Percentiles rank a stretch among this genome's conserved stretches.
Conservation (phyloP, 2,888 invertebrate species). For the Emesis furor region DNA sequence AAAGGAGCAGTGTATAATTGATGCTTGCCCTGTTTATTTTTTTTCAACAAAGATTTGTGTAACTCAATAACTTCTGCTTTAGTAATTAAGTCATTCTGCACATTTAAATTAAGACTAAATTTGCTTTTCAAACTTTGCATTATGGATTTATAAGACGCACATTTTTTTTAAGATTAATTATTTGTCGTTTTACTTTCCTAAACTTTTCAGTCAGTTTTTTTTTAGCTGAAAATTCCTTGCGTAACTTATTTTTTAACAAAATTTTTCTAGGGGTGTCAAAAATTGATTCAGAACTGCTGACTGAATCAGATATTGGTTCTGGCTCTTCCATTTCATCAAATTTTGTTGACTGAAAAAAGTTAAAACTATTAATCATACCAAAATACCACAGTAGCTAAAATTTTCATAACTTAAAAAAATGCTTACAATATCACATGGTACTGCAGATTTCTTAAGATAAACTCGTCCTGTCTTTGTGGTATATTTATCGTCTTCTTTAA, state of each 20-base stretch:
- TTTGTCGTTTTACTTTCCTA: slow-evolving; percentile 5
- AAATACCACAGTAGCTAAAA: neutral
- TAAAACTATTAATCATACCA: too few species aligned
- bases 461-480: neutral
- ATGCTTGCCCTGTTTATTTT: neutral
- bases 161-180: slow-evolving; percentile 6
- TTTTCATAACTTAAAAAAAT: neutral
- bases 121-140: neutral
- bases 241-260: too few species aligned
- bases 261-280: too few species aligned
- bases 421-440: neutral
- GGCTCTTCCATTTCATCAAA: too few species aligned
- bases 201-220: too few species aligned
- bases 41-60: neutral
- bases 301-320: too few species aligned
- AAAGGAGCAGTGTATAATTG: neutral
- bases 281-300: too few species aligned
- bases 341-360: too few species aligned
- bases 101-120: neutral
- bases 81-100: neutral
- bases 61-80: slow-evolving; percentile 11
- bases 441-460: neutral
- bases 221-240: too few species aligned
- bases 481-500: too few species aligned
- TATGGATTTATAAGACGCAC: neutral